Evolutionary conservation across 1,140 invertebrate species (phyloP).

Genomic region (Sinonovacula constricta): DNA sequence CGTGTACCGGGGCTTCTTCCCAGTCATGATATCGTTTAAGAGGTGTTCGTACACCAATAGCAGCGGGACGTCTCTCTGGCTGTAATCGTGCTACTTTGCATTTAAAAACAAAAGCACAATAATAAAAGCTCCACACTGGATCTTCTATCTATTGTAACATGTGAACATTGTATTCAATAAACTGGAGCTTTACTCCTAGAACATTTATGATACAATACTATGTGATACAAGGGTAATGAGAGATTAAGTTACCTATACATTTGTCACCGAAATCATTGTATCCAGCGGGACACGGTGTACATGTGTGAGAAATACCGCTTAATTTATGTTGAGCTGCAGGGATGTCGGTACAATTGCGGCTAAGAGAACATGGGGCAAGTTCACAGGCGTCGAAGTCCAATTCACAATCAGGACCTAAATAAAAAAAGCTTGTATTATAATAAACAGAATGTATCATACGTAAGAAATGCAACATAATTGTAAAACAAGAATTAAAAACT

Average conservation of each 20-base stretch:
- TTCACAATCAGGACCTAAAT: slow-evolving; percentile 35
- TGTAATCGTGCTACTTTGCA: background rate
- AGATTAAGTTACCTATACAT: slow-evolving; percentile 17
- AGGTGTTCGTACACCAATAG: no score
- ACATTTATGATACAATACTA: no score
- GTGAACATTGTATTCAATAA: no score
- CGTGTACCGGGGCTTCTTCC: no score
- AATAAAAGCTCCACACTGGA: no score
- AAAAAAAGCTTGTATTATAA: background rate
- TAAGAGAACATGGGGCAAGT: slow-evolving; percentile 18
- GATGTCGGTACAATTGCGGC: slow-evolving; percentile 17
- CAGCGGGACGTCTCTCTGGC: background rate
- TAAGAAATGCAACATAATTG: background rate
- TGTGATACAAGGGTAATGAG: no score
- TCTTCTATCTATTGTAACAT: no score
- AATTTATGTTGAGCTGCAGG: slow-evolving; percentile 11
- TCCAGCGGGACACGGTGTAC: slow-evolving; percentile 22
- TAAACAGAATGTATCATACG: background rate
- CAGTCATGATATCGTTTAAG: no score
- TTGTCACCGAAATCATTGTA: slow-evolving; percentile 23
- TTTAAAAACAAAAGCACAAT: background rate
- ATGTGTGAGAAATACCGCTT: slow-evolving; percentile 10
- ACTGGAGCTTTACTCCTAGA: no score
- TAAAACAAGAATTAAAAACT: background rate
- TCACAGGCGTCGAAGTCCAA: slow-evolving; percentile 35